phyloP scores from a whole-genome alignment of 2,113 vertebrate genomes.

The Hippocampus guttulatus region DNA sequence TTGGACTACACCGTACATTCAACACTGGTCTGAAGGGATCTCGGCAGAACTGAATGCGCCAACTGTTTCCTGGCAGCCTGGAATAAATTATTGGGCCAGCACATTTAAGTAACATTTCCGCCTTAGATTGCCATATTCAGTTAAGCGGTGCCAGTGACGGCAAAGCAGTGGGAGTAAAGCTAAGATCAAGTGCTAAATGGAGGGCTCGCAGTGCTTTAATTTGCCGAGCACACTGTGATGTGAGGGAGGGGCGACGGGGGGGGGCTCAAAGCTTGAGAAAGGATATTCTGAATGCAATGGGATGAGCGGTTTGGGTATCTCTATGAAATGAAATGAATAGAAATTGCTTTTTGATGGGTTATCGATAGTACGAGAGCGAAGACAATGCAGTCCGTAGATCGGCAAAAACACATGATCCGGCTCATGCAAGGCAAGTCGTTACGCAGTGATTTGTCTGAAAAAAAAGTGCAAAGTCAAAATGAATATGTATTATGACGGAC shows the following conservation, averaged over 20 bases:
- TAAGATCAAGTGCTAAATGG: conserved; percentile 54
- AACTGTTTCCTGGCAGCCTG: conserved; percentile 58
- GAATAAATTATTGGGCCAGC: conserved; percentile 55
- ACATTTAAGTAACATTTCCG: conserved; percentile 61
- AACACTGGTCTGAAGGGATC: conserved; percentile 36
- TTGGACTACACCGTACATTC: conserved; percentile 38
- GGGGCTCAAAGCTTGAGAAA: conserved; percentile 19
- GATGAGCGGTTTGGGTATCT: conserved; percentile 29
- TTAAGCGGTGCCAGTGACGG: conserved; percentile 32
- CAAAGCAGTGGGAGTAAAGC: conserved; percentile 57
- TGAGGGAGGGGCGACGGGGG: background rate
- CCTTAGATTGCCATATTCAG: conserved; percentile 60
- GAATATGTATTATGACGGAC: background rate
- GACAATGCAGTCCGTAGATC: conserved; percentile 1
- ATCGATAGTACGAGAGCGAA: conserved; percentile 2
- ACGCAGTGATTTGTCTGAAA: background rate
- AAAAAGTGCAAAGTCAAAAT: background rate
- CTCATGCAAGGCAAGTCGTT: background rate
- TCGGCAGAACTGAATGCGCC: conserved; percentile 43
- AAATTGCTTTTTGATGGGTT: conserved; percentile 22
- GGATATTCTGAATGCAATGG: conserved; percentile 23
- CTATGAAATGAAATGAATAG: conserved; percentile 17
- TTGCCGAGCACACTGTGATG: conserved; percentile 31
- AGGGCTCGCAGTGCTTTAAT: conserved; percentile 40
- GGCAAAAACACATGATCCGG: background rate